phyloP scores from a whole-genome alignment of 2,888 invertebrate species.

The Melanchra persicariae region DNA sequence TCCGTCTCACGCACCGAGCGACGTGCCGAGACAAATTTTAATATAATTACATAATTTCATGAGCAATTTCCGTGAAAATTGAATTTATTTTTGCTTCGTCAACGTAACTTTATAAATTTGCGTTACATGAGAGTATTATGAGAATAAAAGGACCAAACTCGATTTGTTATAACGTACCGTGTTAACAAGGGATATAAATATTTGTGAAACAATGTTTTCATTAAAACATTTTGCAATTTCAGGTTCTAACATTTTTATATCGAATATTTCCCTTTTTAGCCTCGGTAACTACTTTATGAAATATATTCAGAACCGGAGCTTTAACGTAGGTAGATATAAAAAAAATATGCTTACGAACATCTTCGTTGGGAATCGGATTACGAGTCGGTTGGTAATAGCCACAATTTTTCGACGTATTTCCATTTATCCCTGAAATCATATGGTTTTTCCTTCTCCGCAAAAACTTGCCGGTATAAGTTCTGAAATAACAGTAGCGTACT shows the following conservation, averaged over 20 bases:
- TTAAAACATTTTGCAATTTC: constrained; percentile 21
- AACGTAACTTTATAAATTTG: constrained; percentile 56
- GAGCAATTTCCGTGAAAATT: constrained; percentile 65
- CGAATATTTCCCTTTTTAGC: background rate
- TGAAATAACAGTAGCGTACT: constrained; percentile 2
- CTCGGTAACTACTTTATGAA: background rate
- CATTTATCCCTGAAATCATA: constrained; percentile 48
- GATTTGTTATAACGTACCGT: constrained; percentile 39
- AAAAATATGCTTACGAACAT: constrained; percentile 47
- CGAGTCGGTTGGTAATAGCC: constrained; percentile 32
- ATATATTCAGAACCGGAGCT: constrained; percentile 19
- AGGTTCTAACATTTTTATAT: background rate
- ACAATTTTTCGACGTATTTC: constrained; percentile 45
- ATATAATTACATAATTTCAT: constrained; percentile 67
- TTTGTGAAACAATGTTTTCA: constrained; percentile 52
- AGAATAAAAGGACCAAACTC: constrained; percentile 48
- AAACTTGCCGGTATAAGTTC: constrained; percentile 22
- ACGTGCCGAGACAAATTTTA: constrained; percentile 66
- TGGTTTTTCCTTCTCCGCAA: constrained; percentile 27
- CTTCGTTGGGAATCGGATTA: constrained; percentile 45
- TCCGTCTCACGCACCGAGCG: constrained; percentile 49
- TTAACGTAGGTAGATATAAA: constrained; percentile 30
- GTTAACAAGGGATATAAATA: constrained; percentile 42
- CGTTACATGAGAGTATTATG: constrained; percentile 25
- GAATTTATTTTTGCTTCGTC: constrained; percentile 66